Conservation (phyloP, 2,113 vertebrate genomes). For the Aspiorhynchus laticeps region DNA sequence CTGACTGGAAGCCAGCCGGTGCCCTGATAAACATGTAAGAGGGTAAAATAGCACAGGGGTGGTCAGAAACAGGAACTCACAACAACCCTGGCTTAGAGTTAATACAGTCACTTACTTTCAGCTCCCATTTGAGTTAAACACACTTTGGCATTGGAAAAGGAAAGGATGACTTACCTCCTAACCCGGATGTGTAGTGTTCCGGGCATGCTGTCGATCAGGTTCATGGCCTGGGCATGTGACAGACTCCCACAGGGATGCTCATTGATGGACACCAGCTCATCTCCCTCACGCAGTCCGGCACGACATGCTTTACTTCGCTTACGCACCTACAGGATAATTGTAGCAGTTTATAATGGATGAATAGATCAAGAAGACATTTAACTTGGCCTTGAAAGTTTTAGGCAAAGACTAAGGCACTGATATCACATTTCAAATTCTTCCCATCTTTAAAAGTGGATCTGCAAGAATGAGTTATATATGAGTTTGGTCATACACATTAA, state of each 20-base stretch:
- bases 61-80: slow-evolving; percentile 11
- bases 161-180: slow-evolving; percentile 81
- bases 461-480: not conserved
- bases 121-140: not conserved
- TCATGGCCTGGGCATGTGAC: slow-evolving; percentile 94
- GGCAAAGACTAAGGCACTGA: not conserved
- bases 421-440: not conserved
- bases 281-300: slow-evolving; percentile 89
- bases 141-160: not conserved
- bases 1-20: slow-evolving; percentile 78
- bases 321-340: slow-evolving; percentile 82
- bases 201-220: slow-evolving; percentile 87
- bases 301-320: slow-evolving; percentile 96
- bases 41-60: slow-evolving; percentile 21
- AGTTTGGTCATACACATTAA: not conserved
- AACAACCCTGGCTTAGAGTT: not conserved
- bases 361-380: not conserved
- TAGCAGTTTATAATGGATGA: slow-evolving; percentile 34
- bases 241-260: slow-evolving; percentile 85
- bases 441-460: not conserved
- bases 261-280: slow-evolving; percentile 92
- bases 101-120: slow-evolving; percentile 1
- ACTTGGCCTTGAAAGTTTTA: not conserved
- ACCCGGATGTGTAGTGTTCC: slow-evolving; percentile 83
- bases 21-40: slow-evolving; percentile 64